Evolutionary conservation across 2,113 vertebrate species (phyloP).

Genomic region (Microcebus lehilahytsara): DNA sequence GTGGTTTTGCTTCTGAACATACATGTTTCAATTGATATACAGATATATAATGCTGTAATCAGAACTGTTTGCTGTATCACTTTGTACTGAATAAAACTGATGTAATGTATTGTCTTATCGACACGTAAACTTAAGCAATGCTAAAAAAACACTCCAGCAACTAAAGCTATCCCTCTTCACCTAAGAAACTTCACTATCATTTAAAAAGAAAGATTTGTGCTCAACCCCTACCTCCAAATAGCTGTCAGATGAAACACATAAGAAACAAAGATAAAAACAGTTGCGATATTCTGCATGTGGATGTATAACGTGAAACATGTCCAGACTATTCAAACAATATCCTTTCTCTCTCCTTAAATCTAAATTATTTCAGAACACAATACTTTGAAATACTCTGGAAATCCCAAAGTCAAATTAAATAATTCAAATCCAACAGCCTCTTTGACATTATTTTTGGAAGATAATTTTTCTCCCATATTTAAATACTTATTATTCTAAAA

Average conservation of each 20-base stretch:
- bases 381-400: conserved; percentile 34
- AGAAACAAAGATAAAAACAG: conserved; percentile 33
- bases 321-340: not conserved
- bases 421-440: not conserved
- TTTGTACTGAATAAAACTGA: conserved; percentile 37
- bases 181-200: not conserved
- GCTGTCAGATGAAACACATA: not conserved
- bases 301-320: not conserved
- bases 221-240: not conserved
- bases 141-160: not conserved
- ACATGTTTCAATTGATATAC: not conserved
- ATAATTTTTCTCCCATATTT: not conserved
- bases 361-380: conserved; percentile 22
- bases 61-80: not conserved
- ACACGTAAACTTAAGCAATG: not conserved
- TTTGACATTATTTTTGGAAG: not conserved
- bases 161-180: not conserved
- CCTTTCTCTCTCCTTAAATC: not conserved
- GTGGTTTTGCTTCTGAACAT: conserved; percentile 36
- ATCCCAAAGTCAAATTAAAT: conserved; percentile 9
- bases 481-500: conserved; percentile 6
- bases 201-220: conserved; percentile 9
- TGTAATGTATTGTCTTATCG: not conserved
- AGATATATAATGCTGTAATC: not conserved
- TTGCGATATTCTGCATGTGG: not conserved